A percentile compares a stretch with the other conserved stretches of the same genome.
These are phyloP conservation scores for Troides oblongomaculatus DNA, from an alignment of 2,888 invertebrate species.

Conservation along the genomic window DNA sequence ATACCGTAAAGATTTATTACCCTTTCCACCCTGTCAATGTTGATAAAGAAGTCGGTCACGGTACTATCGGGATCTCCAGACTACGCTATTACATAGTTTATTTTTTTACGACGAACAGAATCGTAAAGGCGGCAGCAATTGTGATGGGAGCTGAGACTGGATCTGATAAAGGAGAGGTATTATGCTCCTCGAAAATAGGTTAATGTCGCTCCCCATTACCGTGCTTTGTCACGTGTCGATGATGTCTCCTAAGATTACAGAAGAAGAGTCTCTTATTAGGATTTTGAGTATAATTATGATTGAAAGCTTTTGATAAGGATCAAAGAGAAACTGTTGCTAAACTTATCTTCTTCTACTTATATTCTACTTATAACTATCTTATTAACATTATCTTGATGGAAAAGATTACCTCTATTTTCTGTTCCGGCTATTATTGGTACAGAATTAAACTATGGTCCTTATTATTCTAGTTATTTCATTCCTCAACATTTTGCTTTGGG, in stretches of 20 bases:
- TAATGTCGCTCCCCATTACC: constrained; percentile 70
- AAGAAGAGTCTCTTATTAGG: constrained; percentile 35
- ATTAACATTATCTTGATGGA: background rate
- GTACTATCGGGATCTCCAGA: constrained; percentile 39
- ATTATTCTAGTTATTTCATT: no score
- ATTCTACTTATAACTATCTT: no score
- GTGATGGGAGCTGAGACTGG: constrained; percentile 49
- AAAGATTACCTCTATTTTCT: no score
- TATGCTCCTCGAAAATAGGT: constrained; percentile 58
- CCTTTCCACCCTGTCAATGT: constrained; percentile 46
- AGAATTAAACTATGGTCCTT: no score
- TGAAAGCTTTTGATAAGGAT: constrained; percentile 17
- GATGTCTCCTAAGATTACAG: constrained; percentile 50
- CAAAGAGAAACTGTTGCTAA: background rate
- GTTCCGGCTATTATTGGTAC: no score
- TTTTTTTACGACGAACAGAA: constrained; percentile 40
- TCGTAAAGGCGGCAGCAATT: constrained; percentile 48
- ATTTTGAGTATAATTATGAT: constrained; percentile 28
- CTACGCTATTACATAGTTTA: constrained; percentile 43
- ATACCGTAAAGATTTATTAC: constrained; percentile 62
- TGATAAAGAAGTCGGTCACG: constrained; percentile 61
- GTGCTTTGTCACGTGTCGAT: constrained; percentile 69
- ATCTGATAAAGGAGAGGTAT: constrained; percentile 58
- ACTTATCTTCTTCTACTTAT: no score
- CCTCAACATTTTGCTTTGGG: no score